A percentile compares a stretch with the other conserved stretches of the same genome.
phyloP scores from a whole-genome alignment of 2,797 vertebrate species.

The Chloroceryle inda region DNA sequence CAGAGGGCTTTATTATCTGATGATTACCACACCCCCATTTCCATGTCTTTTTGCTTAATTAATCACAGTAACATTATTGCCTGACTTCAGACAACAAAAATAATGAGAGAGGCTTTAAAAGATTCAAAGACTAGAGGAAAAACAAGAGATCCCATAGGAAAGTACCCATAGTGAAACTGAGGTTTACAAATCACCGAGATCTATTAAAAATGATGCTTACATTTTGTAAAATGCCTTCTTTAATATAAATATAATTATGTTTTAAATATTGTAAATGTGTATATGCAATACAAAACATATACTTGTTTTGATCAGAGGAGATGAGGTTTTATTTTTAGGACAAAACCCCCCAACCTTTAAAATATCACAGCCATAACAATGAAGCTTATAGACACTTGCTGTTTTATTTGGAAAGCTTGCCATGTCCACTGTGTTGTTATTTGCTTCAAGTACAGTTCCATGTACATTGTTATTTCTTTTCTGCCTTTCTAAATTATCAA shows the following conservation, averaged over 20 bases:
- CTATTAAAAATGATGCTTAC: constrained; percentile 74
- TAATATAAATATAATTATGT: constrained; percentile 78
- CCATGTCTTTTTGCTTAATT: constrained; percentile 84
- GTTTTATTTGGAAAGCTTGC: not conserved
- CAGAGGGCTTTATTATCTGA: constrained; percentile 84
- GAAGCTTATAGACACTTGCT: not conserved
- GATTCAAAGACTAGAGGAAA: constrained; percentile 82
- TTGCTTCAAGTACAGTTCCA: not conserved
- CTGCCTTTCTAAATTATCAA: not conserved
- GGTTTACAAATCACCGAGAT: constrained; percentile 76
- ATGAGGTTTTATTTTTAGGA: constrained; percentile 3
- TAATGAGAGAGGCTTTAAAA: constrained; percentile 83
- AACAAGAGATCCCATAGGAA: constrained; percentile 81
- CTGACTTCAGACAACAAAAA: constrained; percentile 86
- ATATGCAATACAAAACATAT: constrained; percentile 58
- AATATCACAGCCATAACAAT: not conserved
- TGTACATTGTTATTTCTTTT: not conserved
- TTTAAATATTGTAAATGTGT: constrained; percentile 73
- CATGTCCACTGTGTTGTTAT: not conserved
- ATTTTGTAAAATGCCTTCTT: constrained; percentile 74
- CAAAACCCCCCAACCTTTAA: not conserved
- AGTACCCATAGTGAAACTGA: constrained; percentile 69
- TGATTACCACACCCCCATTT: constrained; percentile 80
- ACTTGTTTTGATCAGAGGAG: constrained; percentile 53
- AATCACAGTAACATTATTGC: constrained; percentile 83